These are phyloP conservation scores for Merops nubicus DNA, from an alignment of 2,113 vertebrate genomes.

Conservation along the genomic window DNA sequence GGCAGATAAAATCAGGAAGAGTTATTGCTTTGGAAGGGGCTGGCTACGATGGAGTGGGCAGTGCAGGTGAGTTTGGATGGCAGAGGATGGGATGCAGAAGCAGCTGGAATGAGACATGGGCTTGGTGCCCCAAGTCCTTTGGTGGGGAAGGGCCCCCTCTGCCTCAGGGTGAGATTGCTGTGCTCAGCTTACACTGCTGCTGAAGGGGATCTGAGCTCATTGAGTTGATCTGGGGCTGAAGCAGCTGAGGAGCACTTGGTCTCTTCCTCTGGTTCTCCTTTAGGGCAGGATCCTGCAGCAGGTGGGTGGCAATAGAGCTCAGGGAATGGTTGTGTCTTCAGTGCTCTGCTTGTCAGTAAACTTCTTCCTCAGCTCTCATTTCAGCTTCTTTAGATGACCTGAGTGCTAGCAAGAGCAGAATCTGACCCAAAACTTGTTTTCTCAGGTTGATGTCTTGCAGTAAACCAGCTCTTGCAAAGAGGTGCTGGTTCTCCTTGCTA, in stretches of 20 bases:
- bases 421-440: not conserved
- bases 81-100: not conserved
- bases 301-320: not conserved
- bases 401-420: not conserved
- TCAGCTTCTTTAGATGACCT: not conserved
- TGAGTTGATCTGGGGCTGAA: not conserved
- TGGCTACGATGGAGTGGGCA: rapidly evolving
- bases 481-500: not conserved
- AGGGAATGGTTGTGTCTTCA: rapidly evolving
- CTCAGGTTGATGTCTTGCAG: not conserved
- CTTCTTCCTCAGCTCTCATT: not conserved
- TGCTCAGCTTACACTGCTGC: not conserved
- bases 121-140: rapidly evolving
- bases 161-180: rapidly evolving
- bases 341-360: not conserved
- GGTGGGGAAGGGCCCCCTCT: not conserved
- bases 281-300: not conserved
- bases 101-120: not conserved
- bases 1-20: not conserved
- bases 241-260: rapidly evolving
- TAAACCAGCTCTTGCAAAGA: not conserved
- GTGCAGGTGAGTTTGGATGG: not conserved
- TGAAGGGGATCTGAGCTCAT: not conserved
- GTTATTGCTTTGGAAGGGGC: not conserved
- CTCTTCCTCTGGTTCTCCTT: not conserved